Evolutionary conservation across 2,113 vertebrate genomes (phyloP), one percentile per base, ranked within the genome.

Genomic region (Cynoglossus semilaevis): DNA sequence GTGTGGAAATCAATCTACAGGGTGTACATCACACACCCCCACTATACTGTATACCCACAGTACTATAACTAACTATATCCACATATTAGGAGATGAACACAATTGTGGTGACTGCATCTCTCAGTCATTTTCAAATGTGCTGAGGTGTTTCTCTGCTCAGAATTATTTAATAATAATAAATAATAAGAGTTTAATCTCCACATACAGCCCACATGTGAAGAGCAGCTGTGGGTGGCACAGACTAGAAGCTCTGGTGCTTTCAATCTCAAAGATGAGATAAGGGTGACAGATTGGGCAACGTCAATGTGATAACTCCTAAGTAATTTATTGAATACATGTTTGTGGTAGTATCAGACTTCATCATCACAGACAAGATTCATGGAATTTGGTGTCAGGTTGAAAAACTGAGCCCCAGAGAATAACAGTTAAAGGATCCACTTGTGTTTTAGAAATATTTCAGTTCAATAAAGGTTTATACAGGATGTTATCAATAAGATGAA

Each of bases 131-230:
- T 44, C 47, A 7, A 59, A 40, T 51, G 60, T 17, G 49, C 45
- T 12, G 19, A 2, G 9, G 1, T 15, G 53, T 15, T 45, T 29
- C 36, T 54, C 62, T 64, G 73, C 58, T 49, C n/a, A n/a, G n/a
- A n/a, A n/a, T n/a, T n/a, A n/a, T n/a, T n/a, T n/a, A n/a, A n/a
- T n/a, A n/a, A n/a, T n/a, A n/a, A n/a, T n/a, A n/a, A n/a, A n/a
- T n/a, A n/a, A n/a, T n/a, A n/a, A n/a, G n/a, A n/a, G 46, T 63
- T 69, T 60, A 54, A 63, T 72, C 34, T 51, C 47, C 61, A 58
- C 52, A 65, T 64, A 63, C 29, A 54, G 48, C 9, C 6, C 35
- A 34, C 34, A 53, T 43, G 40, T 42, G 55, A 63, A 58, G 55
- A 71, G 51, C 63, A 76, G 66, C 57, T 69, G 22, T 29, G 63